Base-by-base conservation (phyloP, 2,797 vertebrate species). In the Lepidocolaptes lacrymiger region DNA sequence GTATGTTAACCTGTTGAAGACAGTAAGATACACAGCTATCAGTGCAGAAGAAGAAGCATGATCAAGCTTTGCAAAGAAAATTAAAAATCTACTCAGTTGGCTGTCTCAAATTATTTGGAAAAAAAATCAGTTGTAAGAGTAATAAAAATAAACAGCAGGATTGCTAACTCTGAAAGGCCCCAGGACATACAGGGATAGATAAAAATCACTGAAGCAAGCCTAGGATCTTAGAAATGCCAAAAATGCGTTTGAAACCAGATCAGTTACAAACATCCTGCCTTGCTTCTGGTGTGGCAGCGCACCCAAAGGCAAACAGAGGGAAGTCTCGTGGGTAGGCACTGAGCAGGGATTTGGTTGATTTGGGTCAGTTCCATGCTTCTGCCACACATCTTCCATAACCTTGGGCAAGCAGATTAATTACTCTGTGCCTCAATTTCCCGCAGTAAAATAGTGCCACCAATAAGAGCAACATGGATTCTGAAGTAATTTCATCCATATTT, bases 151-250 rank as follows among this genome's bases (percentile, higher is more conserved):
- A 95, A 76, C 66, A 93, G 66, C 12, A 52, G 44, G 51, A 73
- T 3, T 76, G 36, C 51, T 75, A 19, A 72, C 84, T 92, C 73
- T 81, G 76, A 81, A 81, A 93, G 52, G 85, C 95, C 91, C 61
- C 3, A 0, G 79, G 91, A 89, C 39, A 74, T 32, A 46, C 12
- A 82, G 37, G 49, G 48, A 68, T 34, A 95, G 94, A 97, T 88
- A 89, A 89, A 88, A 94, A 92, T 93, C 92, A 75, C 48, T 63
- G 76, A 89, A 93, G 82, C 81, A 49, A 58, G 78, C 27, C 75
- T 43, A 92, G 54, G 91, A 93, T 88, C 69, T 81, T 27, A 95
- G 79, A 95, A 95, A 91, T 89, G 82, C 79, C 85, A 88, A 89
- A 96, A 92, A 92, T 58, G 83, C 0, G 0, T 96, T 92, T 88